A percentile compares a stretch with the other conserved stretches of the same genome.
Conservation (phyloP, 92 coral and sea anemone species). For the Metridium senile region DNA sequence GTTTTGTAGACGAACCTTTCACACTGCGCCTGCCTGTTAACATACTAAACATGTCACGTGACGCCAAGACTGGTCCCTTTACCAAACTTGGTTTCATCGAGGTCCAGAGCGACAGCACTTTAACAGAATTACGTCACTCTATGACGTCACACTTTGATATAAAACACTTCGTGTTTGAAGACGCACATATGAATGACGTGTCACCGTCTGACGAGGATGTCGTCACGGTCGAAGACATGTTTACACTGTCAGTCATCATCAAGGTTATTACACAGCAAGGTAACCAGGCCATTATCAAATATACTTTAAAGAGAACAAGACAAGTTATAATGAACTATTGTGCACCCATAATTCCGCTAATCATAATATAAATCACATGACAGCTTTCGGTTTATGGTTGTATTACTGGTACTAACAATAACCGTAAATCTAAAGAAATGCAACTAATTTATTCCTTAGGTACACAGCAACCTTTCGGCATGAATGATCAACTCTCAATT, state of each 20-base stretch:
- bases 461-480: no score
- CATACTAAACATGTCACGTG: slow-evolving; percentile 46
- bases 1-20: slow-evolving; percentile 56
- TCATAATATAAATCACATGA: no score
- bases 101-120: slow-evolving; percentile 50
- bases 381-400: no score
- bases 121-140: slow-evolving; percentile 36
- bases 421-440: no score
- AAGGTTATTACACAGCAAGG: slow-evolving; percentile 41
- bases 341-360: no score
- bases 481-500: no score
- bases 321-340: no score
- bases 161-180: slow-evolving; percentile 53
- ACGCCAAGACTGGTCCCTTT: slow-evolving; percentile 35
- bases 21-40: slow-evolving; percentile 72
- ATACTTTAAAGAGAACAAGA: not conserved
- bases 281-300: slow-evolving; percentile 6
- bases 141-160: slow-evolving; percentile 35
- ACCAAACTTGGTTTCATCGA: slow-evolving; percentile 73
- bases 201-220: slow-evolving; percentile 47
- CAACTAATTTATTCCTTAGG: no score
- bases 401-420: no score
- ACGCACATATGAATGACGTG: slow-evolving; percentile 59
- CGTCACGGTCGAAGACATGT: slow-evolving; percentile 35
- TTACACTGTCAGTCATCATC: slow-evolving; percentile 64